phyloP scores from a whole-genome alignment of 2,888 invertebrate species.

The Epistrophe eligans region DNA sequence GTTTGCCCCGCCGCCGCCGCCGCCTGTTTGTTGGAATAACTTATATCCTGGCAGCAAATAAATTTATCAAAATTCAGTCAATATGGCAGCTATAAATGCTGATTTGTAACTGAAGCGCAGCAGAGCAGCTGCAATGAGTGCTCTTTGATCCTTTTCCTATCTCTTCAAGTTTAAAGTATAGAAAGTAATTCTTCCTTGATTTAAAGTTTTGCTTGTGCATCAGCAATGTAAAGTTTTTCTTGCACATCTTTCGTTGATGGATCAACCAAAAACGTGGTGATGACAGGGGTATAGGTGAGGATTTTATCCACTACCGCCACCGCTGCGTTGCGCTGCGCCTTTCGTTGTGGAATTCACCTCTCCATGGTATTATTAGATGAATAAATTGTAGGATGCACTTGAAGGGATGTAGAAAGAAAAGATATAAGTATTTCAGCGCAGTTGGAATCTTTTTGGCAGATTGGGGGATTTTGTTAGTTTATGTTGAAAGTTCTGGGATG shows the following conservation, averaged over 20 bases:
- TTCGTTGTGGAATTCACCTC: constrained; percentile 10
- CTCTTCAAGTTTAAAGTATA: constrained; percentile 9
- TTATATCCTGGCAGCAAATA: constrained; percentile 24
- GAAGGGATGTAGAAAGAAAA: constrained; percentile 5
- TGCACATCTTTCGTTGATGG: constrained; percentile 33
- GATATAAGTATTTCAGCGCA: constrained; percentile 10
- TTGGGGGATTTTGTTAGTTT: constrained; percentile 17
- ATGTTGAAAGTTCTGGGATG: not conserved
- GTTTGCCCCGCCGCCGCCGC: not conserved
- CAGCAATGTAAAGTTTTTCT: constrained; percentile 38
- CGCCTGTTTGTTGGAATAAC: not conserved
- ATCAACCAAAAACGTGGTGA: not conserved
- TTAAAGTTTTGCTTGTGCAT: constrained; percentile 40
- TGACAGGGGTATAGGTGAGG: not conserved
- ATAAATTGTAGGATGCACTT: constrained; percentile 59
- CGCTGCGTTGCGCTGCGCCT: too few relatives aligned
- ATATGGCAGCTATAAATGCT: constrained; percentile 60
- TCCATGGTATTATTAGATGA: constrained; percentile 48
- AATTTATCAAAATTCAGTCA: constrained; percentile 57
- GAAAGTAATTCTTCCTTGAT: not conserved
- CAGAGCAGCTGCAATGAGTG: constrained; percentile 35
- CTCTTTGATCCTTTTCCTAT: constrained; percentile 22
- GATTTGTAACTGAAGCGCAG: constrained; percentile 49
- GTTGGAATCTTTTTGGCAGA: constrained; percentile 39
- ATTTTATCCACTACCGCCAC: constrained; percentile 8